These are phyloP conservation scores for Octodonta nipae DNA, from an alignment of 2,888 invertebrate genomes.

Conservation along the genomic window DNA sequence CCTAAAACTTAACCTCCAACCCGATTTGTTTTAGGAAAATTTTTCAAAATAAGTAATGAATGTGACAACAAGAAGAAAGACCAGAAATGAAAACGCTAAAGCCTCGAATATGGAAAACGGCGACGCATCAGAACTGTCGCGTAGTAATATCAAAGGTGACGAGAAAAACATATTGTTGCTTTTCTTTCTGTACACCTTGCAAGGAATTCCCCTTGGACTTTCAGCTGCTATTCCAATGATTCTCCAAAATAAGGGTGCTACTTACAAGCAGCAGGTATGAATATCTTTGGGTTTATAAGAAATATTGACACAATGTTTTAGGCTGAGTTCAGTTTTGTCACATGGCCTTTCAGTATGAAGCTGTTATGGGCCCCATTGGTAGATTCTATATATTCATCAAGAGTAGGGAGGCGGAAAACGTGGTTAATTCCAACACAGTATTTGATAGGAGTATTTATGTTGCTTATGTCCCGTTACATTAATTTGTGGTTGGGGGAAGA, in stretches of 20 bases:
- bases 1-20: too few relatives aligned
- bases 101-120: conserved; percentile 25
- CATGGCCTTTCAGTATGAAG: conserved; percentile 87
- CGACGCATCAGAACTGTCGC: conserved; percentile 11
- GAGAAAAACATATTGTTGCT: conserved; percentile 71
- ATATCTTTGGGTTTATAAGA: too few relatives aligned
- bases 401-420: conserved; percentile 86
- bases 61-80: conserved; percentile 16
- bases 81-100: conserved; percentile 8
- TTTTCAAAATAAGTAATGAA: too few relatives aligned
- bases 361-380: conserved; percentile 97
- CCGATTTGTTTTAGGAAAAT: too few relatives aligned
- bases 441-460: conserved; percentile 78
- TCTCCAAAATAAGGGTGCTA: conserved; percentile 80
- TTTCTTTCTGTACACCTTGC: conserved; percentile 82
- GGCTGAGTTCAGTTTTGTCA: conserved; percentile 86
- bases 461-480: conserved; percentile 58
- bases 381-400: conserved; percentile 72
- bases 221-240: conserved; percentile 92
- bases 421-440: conserved; percentile 93
- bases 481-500: conserved; percentile 55
- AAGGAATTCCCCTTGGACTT: conserved; percentile 90
- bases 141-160: conserved; percentile 49
- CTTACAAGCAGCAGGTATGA: conserved; percentile 84
- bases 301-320: conserved; percentile 28